These are phyloP conservation scores for Malacoctenus gilli DNA, from an alignment of 2,797 vertebrate species.

Conservation along the genomic window DNA sequence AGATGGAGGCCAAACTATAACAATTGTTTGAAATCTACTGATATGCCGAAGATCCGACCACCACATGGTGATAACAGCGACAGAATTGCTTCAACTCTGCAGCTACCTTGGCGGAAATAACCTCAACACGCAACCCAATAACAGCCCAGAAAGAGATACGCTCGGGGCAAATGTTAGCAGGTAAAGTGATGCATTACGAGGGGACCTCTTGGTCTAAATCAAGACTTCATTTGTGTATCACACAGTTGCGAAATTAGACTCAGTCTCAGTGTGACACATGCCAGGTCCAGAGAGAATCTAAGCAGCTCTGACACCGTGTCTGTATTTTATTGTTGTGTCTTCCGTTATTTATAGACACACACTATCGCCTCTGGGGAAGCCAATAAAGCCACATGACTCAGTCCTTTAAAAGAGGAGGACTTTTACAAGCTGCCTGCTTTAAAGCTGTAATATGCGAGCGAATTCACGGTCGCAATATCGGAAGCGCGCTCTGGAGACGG, in stretches of 20 bases:
- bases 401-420: slow-evolving; percentile 33
- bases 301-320: slow-evolving; percentile 27
- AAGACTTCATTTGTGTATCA: slow-evolving; percentile 2
- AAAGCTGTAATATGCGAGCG: slow-evolving; percentile 18
- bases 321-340: slow-evolving; percentile 38
- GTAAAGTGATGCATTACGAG: neutral
- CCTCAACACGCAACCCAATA: no score
- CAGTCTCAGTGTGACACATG: slow-evolving; percentile 12
- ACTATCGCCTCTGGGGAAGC: slow-evolving; percentile 34
- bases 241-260: neutral
- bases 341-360: slow-evolving; percentile 58
- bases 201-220: slow-evolving; percentile 1
- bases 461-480: slow-evolving; percentile 8
- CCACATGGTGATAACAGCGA: no score
- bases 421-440: slow-evolving; percentile 49
- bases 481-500: neutral
- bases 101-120: no score
- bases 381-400: slow-evolving; percentile 55
- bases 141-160: neutral
- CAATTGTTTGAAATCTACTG: neutral
- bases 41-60: slow-evolving; percentile 8
- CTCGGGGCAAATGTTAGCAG: neutral
- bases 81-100: no score
- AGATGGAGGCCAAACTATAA: slow-evolving; percentile 9
- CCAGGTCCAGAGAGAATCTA: slow-evolving; percentile 23